These are phyloP conservation scores for Morinoia aosen DNA, from an alignment of 2,888 invertebrate species.

Conservation along the genomic window DNA sequence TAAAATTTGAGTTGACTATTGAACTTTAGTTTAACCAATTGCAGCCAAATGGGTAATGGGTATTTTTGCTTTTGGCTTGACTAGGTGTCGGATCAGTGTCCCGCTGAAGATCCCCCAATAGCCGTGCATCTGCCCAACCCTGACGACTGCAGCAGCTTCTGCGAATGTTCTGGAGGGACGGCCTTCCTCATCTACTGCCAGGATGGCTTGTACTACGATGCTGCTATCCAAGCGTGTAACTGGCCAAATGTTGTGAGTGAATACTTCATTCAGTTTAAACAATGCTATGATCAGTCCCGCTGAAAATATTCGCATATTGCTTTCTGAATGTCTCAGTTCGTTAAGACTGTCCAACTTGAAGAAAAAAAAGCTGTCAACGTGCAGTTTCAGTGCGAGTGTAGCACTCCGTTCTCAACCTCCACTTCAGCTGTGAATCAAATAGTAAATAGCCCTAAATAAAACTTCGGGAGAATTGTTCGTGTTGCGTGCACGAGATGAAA, in stretches of 20 bases:
- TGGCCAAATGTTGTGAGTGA: slow-evolving; percentile 52
- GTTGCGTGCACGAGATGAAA: too few relatives aligned
- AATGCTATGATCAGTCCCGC: background rate
- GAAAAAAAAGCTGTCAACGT: background rate
- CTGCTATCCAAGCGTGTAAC: slow-evolving; percentile 25
- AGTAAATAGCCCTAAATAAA: background rate
- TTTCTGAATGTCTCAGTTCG: background rate
- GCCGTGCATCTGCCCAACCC: slow-evolving; percentile 61
- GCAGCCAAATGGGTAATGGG: too few relatives aligned
- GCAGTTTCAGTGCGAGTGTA: background rate
- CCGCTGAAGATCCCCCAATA: slow-evolving; percentile 7
- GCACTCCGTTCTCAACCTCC: background rate
- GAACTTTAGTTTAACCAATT: too few relatives aligned
- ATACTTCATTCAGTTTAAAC: background rate
- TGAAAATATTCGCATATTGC: too few relatives aligned
- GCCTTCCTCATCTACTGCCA: slow-evolving; percentile 60
- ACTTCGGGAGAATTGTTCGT: too few relatives aligned
- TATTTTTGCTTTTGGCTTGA: background rate
- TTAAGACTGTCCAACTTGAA: background rate
- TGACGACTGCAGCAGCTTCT: slow-evolving; percentile 61
- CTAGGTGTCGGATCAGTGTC: slow-evolving; percentile 50
- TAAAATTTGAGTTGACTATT: too few relatives aligned
- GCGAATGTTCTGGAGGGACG: slow-evolving; percentile 58
- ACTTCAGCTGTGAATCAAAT: background rate
- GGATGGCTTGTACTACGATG: slow-evolving; percentile 21